Evolutionary conservation across 2,888 invertebrate genomes (phyloP).

Genomic region (Xestoiulus laeticollis): DNA sequence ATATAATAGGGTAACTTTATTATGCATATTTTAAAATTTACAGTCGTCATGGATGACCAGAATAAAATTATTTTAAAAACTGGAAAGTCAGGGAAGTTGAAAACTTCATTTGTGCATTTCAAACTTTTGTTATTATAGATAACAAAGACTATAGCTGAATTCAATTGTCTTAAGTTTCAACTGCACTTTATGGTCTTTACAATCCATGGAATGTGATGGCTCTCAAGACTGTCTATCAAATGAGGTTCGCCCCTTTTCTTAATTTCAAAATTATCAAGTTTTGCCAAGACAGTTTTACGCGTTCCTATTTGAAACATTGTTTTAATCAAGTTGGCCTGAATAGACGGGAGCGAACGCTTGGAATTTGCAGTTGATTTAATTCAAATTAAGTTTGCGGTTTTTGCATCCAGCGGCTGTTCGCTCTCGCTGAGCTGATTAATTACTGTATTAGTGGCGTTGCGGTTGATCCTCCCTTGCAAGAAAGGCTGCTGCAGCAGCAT

Average conservation of each 20-base stretch:
- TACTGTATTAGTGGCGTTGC: slow-evolving; percentile 48
- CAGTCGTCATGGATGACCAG: too few relatives aligned
- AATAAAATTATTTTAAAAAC: too few relatives aligned
- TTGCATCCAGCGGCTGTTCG: slow-evolving; percentile 41
- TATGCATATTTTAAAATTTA: too few relatives aligned
- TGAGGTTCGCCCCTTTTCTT: not conserved
- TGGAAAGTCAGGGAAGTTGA: too few relatives aligned
- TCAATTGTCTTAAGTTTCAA: too few relatives aligned
- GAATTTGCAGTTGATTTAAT: slow-evolving; percentile 53
- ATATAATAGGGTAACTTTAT: too few relatives aligned
- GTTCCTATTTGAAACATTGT: not conserved
- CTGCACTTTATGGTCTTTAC: too few relatives aligned
- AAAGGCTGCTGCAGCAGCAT: not conserved
- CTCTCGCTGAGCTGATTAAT: slow-evolving; percentile 44
- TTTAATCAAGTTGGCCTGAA: slow-evolving; percentile 1
- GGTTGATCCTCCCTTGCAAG: slow-evolving; percentile 37
- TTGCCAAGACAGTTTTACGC: slow-evolving; percentile 3
- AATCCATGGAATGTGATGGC: too few relatives aligned
- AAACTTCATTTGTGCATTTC: too few relatives aligned
- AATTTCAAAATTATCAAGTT: not conserved
- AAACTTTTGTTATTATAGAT: too few relatives aligned
- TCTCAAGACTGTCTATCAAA: slow-evolving; percentile 3
- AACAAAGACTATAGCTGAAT: too few relatives aligned
- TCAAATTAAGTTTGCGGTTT: slow-evolving; percentile 53
- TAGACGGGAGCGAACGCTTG: not conserved